These are phyloP conservation scores for Leptinotarsa undecemlineata DNA, from an alignment of 1,140 invertebrate genomes.

Conservation along the genomic window DNA sequence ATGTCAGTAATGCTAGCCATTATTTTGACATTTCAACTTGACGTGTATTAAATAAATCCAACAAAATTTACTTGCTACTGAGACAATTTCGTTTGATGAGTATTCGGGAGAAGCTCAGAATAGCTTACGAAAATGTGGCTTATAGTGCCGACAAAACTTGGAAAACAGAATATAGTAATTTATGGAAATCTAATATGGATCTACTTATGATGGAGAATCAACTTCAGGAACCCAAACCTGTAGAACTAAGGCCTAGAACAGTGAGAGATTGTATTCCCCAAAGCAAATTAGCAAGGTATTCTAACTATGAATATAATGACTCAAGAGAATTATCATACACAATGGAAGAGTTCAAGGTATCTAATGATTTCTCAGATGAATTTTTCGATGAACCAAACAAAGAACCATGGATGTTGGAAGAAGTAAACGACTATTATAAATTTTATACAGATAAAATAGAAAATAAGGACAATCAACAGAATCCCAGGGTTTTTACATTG, in stretches of 20 bases:
- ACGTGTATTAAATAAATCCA: slow-evolving; percentile 10
- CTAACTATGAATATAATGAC: slow-evolving; percentile 49
- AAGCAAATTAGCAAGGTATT: slow-evolving; percentile 49
- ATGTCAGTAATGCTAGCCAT: slow-evolving; percentile 20
- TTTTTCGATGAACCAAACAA: slow-evolving; percentile 19
- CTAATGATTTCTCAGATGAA: slow-evolving; percentile 20
- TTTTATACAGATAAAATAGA: slow-evolving; percentile 15
- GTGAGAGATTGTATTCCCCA: slow-evolving; percentile 50
- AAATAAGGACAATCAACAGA: not conserved
- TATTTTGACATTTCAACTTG: slow-evolving; percentile 25
- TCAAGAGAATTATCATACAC: slow-evolving; percentile 48
- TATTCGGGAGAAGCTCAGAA: slow-evolving; percentile 23
- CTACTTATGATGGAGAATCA: slow-evolving; percentile 10
- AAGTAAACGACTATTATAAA: slow-evolving; percentile 45
- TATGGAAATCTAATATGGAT: slow-evolving; percentile 15
- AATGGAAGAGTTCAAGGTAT: slow-evolving; percentile 27
- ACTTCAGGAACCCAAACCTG: slow-evolving; percentile 10
- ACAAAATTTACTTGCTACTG: slow-evolving; percentile 13
- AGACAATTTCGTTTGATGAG: slow-evolving; percentile 20
- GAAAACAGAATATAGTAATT: slow-evolving; percentile 6
- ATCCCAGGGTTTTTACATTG: not conserved
- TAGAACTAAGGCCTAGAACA: slow-evolving; percentile 31
- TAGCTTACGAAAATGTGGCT: slow-evolving; percentile 27
- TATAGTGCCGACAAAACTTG: slow-evolving; percentile 22
- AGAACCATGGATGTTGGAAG: slow-evolving; percentile 52